phyloP scores from a whole-genome alignment of 2,888 invertebrate genomes.

The Drosophila vallismaia region DNA sequence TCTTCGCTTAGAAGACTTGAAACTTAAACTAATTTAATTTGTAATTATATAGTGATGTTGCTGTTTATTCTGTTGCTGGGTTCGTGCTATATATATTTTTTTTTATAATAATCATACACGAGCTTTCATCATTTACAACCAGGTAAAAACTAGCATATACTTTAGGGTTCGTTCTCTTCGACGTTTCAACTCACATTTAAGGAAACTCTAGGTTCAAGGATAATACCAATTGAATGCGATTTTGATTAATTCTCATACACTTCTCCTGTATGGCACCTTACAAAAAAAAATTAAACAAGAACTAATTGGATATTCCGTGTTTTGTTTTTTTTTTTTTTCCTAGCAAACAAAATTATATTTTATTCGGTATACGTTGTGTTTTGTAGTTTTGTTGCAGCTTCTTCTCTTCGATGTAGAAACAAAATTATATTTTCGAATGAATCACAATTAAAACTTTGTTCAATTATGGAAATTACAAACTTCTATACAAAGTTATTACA shows the following conservation, averaged over 20 bases:
- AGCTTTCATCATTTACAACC: slow-evolving; percentile 68
- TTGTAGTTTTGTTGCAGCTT: slow-evolving; percentile 31
- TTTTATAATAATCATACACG: slow-evolving; percentile 57
- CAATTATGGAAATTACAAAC: slow-evolving; percentile 28
- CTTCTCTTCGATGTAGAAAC: slow-evolving; percentile 61
- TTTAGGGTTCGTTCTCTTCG: slow-evolving; percentile 43
- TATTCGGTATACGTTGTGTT: slow-evolving; percentile 53
- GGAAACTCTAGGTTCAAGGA: slow-evolving; percentile 19
- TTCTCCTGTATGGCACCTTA: slow-evolving; percentile 34
- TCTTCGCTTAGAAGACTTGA: slow-evolving; percentile 60
- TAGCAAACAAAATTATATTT: slow-evolving; percentile 55
- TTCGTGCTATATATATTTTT: slow-evolving; percentile 25
- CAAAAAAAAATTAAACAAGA: slow-evolving; percentile 4
- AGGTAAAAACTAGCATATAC: slow-evolving; percentile 66
- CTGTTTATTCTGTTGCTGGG: slow-evolving; percentile 36
- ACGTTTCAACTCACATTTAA: slow-evolving; percentile 27
- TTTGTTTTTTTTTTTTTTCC: slow-evolving; percentile 8
- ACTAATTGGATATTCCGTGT: slow-evolving; percentile 12
- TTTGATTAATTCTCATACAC: slow-evolving; percentile 42
- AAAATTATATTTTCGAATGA: slow-evolving; percentile 74
- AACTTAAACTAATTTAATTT: slow-evolving; percentile 48
- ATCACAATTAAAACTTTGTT: slow-evolving; percentile 69
- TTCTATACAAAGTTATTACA: slow-evolving; percentile 26
- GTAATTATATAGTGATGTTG: slow-evolving; percentile 49
- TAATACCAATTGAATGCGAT: slow-evolving; percentile 29